Conservation (phyloP, 2,113 vertebrate species). For the Rana temporaria region DNA sequence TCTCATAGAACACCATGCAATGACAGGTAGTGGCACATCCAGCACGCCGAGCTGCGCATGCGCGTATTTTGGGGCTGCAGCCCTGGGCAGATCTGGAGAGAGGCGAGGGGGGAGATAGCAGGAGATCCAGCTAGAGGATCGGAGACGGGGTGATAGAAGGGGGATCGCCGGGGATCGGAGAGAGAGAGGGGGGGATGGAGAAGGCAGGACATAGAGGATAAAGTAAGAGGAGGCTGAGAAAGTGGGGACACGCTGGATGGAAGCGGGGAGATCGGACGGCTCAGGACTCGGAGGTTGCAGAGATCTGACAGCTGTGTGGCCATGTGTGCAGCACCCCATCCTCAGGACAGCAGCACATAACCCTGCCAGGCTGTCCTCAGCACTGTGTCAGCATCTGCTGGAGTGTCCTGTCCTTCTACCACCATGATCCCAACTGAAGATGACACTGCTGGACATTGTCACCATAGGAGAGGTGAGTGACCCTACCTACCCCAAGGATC, state of each 20-base stretch:
- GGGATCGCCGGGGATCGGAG: neutral
- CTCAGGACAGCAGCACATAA: neutral
- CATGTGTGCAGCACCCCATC: neutral
- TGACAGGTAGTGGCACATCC: constrained; percentile 43
- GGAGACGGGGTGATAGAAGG: neutral
- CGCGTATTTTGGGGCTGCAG: constrained; percentile 6
- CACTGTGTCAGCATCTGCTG: no score
- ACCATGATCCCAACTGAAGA: constrained; percentile 1
- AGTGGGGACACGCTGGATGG: neutral
- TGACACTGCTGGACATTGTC: neutral
- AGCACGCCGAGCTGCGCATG: constrained; percentile 25
- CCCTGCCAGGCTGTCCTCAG: neutral
- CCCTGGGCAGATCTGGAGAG: constrained; percentile 7
- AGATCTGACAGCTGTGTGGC: neutral
- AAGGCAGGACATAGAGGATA: neutral
- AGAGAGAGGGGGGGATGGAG: neutral
- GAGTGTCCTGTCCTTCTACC: neutral
- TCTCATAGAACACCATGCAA: neutral
- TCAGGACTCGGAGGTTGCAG: neutral
- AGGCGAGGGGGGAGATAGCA: neutral
- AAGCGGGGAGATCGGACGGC: no score
- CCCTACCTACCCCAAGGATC: neutral
- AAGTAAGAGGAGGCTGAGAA: neutral
- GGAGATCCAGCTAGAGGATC: neutral
- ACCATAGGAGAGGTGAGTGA: neutral